phyloP scores from a whole-genome alignment of 2,113 vertebrate species.

The Sceloporus tristichus region DNA sequence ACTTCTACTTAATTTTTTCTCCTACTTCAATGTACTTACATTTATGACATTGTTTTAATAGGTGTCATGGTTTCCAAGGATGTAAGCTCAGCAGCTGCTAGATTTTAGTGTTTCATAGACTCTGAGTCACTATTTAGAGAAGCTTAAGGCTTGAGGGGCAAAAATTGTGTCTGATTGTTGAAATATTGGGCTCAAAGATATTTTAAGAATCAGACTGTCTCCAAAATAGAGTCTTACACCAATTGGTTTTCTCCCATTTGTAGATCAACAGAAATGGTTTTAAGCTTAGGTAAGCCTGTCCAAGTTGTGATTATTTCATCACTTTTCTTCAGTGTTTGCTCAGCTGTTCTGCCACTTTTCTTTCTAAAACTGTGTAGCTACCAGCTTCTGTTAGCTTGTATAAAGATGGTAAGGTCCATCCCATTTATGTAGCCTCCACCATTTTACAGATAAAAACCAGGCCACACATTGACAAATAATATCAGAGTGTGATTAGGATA shows the following conservation, averaged over 20 bases:
- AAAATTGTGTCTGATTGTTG: background rate
- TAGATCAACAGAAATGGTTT: background rate
- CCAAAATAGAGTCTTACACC: background rate
- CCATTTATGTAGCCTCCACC: background rate
- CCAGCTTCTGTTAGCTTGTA: slow-evolving; percentile 15
- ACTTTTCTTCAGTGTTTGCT: slow-evolving; percentile 12
- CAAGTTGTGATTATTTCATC: slow-evolving; percentile 14
- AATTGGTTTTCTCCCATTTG: background rate
- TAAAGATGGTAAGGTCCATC: background rate
- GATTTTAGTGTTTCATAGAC: background rate
- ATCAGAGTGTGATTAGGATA: no score
- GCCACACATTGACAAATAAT: no score
- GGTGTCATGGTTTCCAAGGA: slow-evolving; percentile 17
- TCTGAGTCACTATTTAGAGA: slow-evolving; percentile 16
- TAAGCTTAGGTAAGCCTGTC: slow-evolving; percentile 10
- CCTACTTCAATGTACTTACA: background rate
- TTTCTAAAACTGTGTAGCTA: background rate
- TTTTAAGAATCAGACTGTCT: background rate
- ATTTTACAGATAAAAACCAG: no score
- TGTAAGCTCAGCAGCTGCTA: slow-evolving; percentile 13
- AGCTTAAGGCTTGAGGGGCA: background rate
- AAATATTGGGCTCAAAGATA: background rate
- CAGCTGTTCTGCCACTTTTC: background rate
- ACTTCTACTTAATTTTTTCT: background rate
- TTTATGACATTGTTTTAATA: slow-evolving; percentile 28